Evolutionary conservation across 1,140 invertebrate genomes (phyloP), one percentile per base, ranked within the genome.

Genomic region (Lerema accius): DNA sequence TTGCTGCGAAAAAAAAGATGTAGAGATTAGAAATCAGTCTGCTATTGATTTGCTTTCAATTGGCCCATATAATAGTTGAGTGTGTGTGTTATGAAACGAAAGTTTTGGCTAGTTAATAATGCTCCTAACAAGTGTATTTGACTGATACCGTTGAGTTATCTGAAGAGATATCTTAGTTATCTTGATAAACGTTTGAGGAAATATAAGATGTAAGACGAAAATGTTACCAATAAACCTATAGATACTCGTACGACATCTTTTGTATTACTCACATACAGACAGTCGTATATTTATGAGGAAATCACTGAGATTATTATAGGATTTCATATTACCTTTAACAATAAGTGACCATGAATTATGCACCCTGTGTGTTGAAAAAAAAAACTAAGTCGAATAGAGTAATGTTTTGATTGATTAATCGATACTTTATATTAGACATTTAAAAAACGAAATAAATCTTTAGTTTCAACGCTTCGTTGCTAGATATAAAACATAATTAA

Each of bases 101-200:
- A 58, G 55, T 58, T 16, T 58, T 13, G 40, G 23, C 40, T 19
- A 53, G 4, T 9, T 7, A 32, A 6, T 23, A 37, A 3, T 53
- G 35, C 16, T 14, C 13, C n/a, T 43, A 43, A 43, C 14, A 43
- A 56, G n/a, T 16, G 39, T 37, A 63, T 71, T 56, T 63, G 28
- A 32, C 55, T 67, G 60, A 61, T 65, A 42, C n/a, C n/a, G n/a
- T n/a, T n/a, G n/a, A 65, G 13, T 75, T 78, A 78, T 76, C 76
- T 67, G 55, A 16, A 0, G 5, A 67, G 67, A 63, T 64, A 32
- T 7, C 28, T 32, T 32, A 32, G 28, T 32, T 32, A 32, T 32
- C 28, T 1, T 32, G 28, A 32, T 32, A 32, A 32, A 32, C 19
- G 19, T n/a, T 32, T 7, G 28, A 4, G 28, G 28, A 32, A 32